Percentiles rank a stretch among this genome's conserved stretches.
Conservation (phyloP, 2,113 vertebrate genomes). For the Rhynchomys soricoides region DNA sequence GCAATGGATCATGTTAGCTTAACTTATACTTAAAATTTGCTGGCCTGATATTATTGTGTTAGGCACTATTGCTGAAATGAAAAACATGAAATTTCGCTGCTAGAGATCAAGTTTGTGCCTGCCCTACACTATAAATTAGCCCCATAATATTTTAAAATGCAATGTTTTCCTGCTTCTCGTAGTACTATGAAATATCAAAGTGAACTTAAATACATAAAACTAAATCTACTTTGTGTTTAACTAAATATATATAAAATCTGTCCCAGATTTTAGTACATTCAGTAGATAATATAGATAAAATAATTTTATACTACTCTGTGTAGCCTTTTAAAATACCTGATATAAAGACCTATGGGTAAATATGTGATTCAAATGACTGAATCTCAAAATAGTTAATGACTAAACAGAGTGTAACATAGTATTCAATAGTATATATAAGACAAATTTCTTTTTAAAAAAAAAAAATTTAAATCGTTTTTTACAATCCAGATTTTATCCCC, state of each 20-base stretch:
- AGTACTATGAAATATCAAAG: slow-evolving; percentile 66
- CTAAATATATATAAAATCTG: too few relatives aligned
- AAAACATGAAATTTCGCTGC: slow-evolving; percentile 88
- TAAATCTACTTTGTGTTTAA: slow-evolving; percentile 68
- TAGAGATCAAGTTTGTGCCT: slow-evolving; percentile 85
- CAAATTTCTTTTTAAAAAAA: neutral
- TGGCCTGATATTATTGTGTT: slow-evolving; percentile 87
- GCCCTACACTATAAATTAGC: slow-evolving; percentile 85
- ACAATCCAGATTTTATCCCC: too few relatives aligned
- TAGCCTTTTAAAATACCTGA: rapidly evolving
- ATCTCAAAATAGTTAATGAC: neutral
- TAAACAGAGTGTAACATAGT: neutral
- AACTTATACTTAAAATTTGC: slow-evolving; percentile 89
- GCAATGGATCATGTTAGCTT: slow-evolving; percentile 89
- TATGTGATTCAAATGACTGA: neutral
- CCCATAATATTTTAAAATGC: slow-evolving; percentile 85
- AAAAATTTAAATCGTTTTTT: too few relatives aligned
- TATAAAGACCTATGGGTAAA: neutral
- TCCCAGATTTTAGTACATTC: neutral
- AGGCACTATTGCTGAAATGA: slow-evolving; percentile 86
- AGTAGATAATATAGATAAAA: neutral
- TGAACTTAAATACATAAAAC: slow-evolving; percentile 79
- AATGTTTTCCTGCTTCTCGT: slow-evolving; percentile 76
- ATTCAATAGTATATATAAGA: neutral
- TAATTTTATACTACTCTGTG: neutral